Evolutionary conservation across 2,888 invertebrate genomes (phyloP).

Genomic region (Stenotaenia linearis): DNA sequence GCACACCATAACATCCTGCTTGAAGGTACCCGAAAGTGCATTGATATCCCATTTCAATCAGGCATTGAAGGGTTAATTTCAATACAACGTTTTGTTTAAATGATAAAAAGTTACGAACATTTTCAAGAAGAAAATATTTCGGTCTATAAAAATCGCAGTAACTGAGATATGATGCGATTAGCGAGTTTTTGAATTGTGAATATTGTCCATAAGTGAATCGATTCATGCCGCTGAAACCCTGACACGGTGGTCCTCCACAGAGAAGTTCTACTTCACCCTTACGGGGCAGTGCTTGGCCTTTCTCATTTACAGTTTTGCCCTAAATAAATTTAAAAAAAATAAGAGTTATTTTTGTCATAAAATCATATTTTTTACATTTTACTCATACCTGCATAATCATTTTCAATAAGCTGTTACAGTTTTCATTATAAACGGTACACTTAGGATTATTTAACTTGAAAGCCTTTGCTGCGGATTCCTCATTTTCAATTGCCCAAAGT

Average conservation of each 20-base stretch:
- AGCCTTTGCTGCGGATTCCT: conserved; percentile 70
- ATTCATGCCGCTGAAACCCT: conserved; percentile 86
- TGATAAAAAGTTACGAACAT: conserved; percentile 77
- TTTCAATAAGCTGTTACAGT: conserved; percentile 67
- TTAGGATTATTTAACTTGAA: conserved; percentile 68
- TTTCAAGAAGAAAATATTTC: conserved; percentile 74
- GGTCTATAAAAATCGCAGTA: conserved; percentile 82
- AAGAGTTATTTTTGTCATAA: not conserved
- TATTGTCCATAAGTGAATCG: conserved; percentile 77
- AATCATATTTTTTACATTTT: too few species aligned
- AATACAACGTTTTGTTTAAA: conserved; percentile 75
- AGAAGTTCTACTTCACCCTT: conserved; percentile 76
- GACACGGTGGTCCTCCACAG: conserved; percentile 82
- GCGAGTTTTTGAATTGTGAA: conserved; percentile 76
- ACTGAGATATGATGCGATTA: conserved; percentile 72
- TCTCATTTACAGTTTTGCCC: conserved; percentile 45
- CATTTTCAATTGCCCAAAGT: conserved; percentile 75
- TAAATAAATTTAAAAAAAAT: conserved; percentile 36
- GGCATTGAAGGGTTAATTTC: conserved; percentile 67
- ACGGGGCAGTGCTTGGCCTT: conserved; percentile 57
- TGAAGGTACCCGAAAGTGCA: conserved; percentile 80
- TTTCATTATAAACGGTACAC: conserved; percentile 69
- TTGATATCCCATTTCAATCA: conserved; percentile 81
- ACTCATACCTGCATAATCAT: conserved; percentile 63
- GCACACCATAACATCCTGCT: conserved; percentile 78